These are phyloP conservation scores for Corythornis vintsioides DNA, from an alignment of 2,113 vertebrate species.

Conservation along the genomic window DNA sequence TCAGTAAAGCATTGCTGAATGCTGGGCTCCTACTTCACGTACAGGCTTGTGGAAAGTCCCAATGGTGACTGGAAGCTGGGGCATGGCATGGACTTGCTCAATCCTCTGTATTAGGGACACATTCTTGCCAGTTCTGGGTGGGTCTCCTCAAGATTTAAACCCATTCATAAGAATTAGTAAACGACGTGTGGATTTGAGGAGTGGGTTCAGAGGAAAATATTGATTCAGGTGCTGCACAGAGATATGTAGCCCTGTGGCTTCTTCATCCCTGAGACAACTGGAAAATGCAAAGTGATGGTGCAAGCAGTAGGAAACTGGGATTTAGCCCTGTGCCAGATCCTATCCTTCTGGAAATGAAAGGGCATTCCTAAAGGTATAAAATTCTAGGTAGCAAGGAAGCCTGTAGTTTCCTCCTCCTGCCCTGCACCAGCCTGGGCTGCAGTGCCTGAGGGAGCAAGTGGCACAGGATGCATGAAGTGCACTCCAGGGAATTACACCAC, in stretches of 20 bases:
- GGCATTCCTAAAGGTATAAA: background rate
- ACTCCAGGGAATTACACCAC: background rate
- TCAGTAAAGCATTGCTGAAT: background rate
- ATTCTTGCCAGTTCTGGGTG: background rate
- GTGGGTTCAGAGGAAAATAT: background rate
- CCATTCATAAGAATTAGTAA: background rate
- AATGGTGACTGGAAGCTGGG: background rate
- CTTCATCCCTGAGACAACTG: background rate
- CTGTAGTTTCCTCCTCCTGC: background rate
- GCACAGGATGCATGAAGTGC: background rate
- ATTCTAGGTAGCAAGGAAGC: background rate
- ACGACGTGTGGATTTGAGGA: background rate
- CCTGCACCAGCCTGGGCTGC: background rate
- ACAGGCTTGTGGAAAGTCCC: background rate
- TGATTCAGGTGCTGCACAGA: background rate
- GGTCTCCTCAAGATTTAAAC: background rate
- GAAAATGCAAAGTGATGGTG: background rate
- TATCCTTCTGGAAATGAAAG: background rate
- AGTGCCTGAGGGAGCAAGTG: background rate
- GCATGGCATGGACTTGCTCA: background rate
- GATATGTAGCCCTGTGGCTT: accelerated
- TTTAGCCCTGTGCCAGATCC: background rate
- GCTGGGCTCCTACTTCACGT: background rate
- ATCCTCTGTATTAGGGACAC: accelerated
- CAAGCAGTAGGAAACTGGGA: background rate